Evolutionary conservation across 2,797 vertebrate genomes (phyloP).

Genomic region (Protonibea diacanthus): DNA sequence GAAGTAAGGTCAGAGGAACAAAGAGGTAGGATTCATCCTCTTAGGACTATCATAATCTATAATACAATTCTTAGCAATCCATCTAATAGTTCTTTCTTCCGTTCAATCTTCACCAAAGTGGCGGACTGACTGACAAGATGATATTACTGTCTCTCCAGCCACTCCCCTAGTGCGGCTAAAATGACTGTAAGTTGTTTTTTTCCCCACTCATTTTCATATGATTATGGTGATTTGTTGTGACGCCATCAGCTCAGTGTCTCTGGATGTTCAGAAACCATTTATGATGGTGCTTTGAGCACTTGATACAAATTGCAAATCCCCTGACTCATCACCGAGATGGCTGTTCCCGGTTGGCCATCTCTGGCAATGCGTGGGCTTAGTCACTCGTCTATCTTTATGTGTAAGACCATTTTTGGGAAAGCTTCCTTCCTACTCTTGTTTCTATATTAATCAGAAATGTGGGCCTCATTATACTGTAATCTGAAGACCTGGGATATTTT

Average conservation of each 20-base stretch:
- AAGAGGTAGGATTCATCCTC: background rate
- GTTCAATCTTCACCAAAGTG: background rate
- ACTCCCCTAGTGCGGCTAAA: background rate
- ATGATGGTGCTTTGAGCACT: slow-evolving; percentile 34
- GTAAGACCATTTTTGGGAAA: slow-evolving; percentile 51
- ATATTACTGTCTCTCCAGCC: too few relatives aligned
- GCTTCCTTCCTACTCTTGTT: slow-evolving; percentile 52
- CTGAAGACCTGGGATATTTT: slow-evolving; percentile 21
- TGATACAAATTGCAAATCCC: slow-evolving; percentile 49
- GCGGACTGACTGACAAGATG: background rate
- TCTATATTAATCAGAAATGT: slow-evolving; percentile 55
- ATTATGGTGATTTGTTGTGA: slow-evolving; percentile 24
- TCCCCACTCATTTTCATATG: background rate
- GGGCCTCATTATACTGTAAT: slow-evolving; percentile 43
- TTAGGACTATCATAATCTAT: background rate
- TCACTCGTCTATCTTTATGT: slow-evolving; percentile 56
- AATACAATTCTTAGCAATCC: background rate
- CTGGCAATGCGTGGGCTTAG: slow-evolving; percentile 46
- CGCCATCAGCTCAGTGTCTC: slow-evolving; percentile 31
- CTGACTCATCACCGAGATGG: slow-evolving; percentile 56
- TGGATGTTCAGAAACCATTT: slow-evolving; percentile 33
- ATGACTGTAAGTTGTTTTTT: background rate
- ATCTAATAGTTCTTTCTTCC: background rate
- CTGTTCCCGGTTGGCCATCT: slow-evolving; percentile 37
- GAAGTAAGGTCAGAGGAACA: background rate